Percentiles rank a stretch among this genome's conserved stretches.
Conservation (phyloP, 2,113 vertebrate genomes). For the Cynocephalus volans region DNA sequence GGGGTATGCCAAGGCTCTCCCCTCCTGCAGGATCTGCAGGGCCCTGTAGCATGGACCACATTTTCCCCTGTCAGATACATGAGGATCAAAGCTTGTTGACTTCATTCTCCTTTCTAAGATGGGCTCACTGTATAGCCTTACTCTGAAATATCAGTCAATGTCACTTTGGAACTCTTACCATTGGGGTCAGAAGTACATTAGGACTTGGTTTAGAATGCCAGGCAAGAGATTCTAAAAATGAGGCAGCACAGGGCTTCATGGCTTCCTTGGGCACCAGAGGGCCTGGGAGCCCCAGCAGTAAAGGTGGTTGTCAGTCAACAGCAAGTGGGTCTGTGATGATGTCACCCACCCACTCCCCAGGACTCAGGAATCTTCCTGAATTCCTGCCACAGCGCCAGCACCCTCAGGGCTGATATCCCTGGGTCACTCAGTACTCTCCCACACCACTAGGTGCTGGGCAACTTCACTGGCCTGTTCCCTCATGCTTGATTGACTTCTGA, state of each 20-base stretch:
- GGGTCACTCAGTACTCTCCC: neutral
- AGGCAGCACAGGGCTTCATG: neutral
- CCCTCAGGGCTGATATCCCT: neutral
- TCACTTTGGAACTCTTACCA: neutral
- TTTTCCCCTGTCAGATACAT: neutral
- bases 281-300: neutral
- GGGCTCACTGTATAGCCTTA: neutral
- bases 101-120: slow-evolving; percentile 13
- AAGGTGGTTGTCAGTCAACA: neutral
- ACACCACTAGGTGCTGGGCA: neutral
- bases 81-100: neutral
- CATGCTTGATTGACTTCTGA: neutral
- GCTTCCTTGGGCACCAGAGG: neutral
- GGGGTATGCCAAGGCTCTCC: neutral
- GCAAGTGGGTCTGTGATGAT: neutral
- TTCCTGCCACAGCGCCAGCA: neutral
- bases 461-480: neutral
- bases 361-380: neutral
- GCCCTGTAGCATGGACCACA: no score
- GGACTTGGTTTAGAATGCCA: neutral
- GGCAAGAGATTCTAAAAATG: neutral
- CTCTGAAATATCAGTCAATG: neutral
- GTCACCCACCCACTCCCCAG: fast-evolving
- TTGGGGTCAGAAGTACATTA: neutral
- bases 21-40: fast-evolving